These are phyloP conservation scores for Dipodomys merriami DNA, from an alignment of 2,113 vertebrate species.

Conservation along the genomic window DNA sequence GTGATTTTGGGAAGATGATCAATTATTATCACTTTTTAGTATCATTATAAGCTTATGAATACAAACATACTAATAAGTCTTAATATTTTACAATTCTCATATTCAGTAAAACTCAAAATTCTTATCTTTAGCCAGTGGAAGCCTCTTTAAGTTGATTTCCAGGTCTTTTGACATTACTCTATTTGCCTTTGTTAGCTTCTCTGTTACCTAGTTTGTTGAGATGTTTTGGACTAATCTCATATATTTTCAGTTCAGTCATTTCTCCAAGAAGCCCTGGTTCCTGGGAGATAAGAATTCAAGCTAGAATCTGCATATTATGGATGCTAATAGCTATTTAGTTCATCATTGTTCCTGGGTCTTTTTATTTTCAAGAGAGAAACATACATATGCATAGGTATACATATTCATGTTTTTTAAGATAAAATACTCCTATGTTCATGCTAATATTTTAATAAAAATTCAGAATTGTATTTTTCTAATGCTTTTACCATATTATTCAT, in stretches of 20 bases:
- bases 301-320: no score
- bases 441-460: constrained; percentile 9
- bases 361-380: not conserved
- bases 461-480: not conserved
- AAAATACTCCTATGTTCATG: not conserved
- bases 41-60: constrained; percentile 1
- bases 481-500: not conserved
- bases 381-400: not conserved
- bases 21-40: not conserved
- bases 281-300: not conserved
- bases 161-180: not conserved
- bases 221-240: not conserved
- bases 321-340: not conserved
- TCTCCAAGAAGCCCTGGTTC: not conserved
- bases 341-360: not conserved
- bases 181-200: not conserved
- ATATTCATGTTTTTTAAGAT: not conserved
- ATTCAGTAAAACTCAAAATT: constrained; percentile 31
- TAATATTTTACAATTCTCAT: not conserved
- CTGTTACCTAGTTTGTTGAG: not conserved
- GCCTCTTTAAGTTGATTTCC: not conserved
- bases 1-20: not conserved
- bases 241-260: not conserved
- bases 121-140: not conserved
- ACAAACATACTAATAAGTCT: not conserved